phyloP scores from a whole-genome alignment of 2,888 invertebrate species.

The Drosophila longiperda region DNA sequence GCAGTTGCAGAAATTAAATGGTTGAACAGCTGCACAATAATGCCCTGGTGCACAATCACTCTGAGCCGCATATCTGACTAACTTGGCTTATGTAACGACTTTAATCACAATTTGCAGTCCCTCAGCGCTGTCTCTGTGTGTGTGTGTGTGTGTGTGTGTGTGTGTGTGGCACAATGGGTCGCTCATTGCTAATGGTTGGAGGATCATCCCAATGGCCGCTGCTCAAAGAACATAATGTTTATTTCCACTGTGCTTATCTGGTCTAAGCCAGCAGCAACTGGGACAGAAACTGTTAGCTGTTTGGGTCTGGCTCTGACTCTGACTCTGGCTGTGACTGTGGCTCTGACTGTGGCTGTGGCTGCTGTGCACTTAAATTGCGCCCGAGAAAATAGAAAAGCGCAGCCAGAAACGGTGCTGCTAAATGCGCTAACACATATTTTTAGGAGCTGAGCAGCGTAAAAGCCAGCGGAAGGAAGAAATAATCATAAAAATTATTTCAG shows the following conservation, averaged over 20 bases:
- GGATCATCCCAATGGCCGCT: constrained; percentile 62
- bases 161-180: constrained; percentile 28
- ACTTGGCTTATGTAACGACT: constrained; percentile 9
- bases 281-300: constrained; percentile 25
- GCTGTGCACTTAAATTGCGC: constrained; percentile 67
- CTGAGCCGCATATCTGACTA: not conserved
- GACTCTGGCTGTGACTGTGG: not conserved
- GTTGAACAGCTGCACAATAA: constrained; percentile 1
- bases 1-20: not conserved
- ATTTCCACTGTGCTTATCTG: constrained; percentile 78
- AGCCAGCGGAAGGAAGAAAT: constrained; percentile 82
- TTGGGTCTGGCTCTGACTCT: too few species aligned
- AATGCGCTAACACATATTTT: constrained; percentile 70
- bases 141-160: not conserved
- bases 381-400: constrained; percentile 67
- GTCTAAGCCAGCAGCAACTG: constrained; percentile 38
- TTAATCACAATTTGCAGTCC: constrained; percentile 6
- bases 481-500: constrained; percentile 84
- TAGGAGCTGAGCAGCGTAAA: constrained; percentile 53
- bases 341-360: constrained; percentile 17
- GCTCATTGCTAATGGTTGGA: constrained; percentile 46
- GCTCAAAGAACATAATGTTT: constrained; percentile 63
- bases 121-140: not conserved
- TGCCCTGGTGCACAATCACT: not conserved
- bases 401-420: constrained; percentile 56